phyloP scores from a whole-genome alignment of 2,888 invertebrate genomes.

The Trissolcus japonicus region DNA sequence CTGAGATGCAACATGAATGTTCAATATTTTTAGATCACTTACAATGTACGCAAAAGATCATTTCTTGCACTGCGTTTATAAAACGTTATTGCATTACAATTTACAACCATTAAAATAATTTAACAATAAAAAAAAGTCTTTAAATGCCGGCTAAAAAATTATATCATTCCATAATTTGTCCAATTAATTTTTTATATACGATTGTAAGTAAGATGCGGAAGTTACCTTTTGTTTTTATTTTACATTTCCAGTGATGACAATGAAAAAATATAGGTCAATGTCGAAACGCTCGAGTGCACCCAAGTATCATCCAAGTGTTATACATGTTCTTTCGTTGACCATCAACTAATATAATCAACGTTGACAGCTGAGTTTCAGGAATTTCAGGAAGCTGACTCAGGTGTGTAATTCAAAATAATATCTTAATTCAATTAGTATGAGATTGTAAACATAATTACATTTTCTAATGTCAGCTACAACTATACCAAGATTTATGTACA shows the following conservation, averaged over 20 bases:
- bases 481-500: background rate
- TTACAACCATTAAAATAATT: background rate
- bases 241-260: constrained; percentile 50
- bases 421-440: background rate
- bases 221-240: constrained; percentile 44
- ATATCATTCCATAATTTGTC: constrained; percentile 6
- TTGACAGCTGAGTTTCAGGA: constrained; percentile 29
- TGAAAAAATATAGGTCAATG: constrained; percentile 64
- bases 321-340: constrained; percentile 39
- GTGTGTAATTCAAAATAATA: background rate
- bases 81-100: too few species aligned
- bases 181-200: constrained; percentile 7
- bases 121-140: background rate
- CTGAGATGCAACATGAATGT: too few species aligned
- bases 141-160: background rate
- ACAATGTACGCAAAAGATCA: too few species aligned
- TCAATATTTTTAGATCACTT: too few species aligned
- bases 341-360: constrained; percentile 43
- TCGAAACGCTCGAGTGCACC: constrained; percentile 63
- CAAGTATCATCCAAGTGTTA: constrained; percentile 53
- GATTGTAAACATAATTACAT: background rate
- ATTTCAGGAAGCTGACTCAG: constrained; percentile 30
- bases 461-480: background rate
- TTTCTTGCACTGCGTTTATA: too few species aligned
- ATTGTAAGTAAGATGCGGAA: constrained; percentile 42